Base-by-base conservation (phyloP, 2,113 vertebrate species). In the Penelope pileata region DNA sequence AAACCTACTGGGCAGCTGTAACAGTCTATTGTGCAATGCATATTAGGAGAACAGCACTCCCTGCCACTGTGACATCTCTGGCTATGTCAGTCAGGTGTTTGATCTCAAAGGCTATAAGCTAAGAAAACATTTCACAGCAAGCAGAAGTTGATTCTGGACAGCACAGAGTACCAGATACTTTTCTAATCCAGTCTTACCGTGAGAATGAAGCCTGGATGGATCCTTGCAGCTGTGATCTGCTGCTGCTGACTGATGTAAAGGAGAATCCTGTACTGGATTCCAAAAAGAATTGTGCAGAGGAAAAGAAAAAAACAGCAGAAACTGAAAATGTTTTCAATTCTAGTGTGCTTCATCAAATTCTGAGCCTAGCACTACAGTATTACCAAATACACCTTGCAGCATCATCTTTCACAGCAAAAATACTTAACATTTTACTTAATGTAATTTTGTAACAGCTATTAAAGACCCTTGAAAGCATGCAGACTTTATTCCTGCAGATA, bases 221-320 rank as follows among this genome's bases (percentile, higher is more conserved):
- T 98, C 95, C 97, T 98, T 63, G 99, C 98, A 32, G 97, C 29
- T 7, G 99, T 83, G 63, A 99, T 97, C 89, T 98, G 98, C 54
- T 99, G 99, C 96, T 99, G 99, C 84, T 99, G 99, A 91, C 98
- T 99, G 94, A 99, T 97, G 92, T 99, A 99, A 83, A 99, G 98
- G 92, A 99, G 98, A 92, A 99, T 97, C 96, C 98, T 99, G 97
- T 99, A 99, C 99, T 99, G 97, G 91, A 98, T 80, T 97, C 91
- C 96, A 96, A 29, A 88, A 96, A 77, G 88, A 58, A 84, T 79
- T 43, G 47, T 51, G 43, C 32, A 83, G 21, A 45, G 32, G 27
- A 42, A 40, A 84, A 82, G 38, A 94, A 91, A 66, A 94, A 96
- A 63, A 69, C 16, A 93, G 70, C 42, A 95, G 19, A 82, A 79